Evolutionary conservation across 2,888 invertebrate genomes (phyloP).

Genomic region (Pyralis farinalis): DNA sequence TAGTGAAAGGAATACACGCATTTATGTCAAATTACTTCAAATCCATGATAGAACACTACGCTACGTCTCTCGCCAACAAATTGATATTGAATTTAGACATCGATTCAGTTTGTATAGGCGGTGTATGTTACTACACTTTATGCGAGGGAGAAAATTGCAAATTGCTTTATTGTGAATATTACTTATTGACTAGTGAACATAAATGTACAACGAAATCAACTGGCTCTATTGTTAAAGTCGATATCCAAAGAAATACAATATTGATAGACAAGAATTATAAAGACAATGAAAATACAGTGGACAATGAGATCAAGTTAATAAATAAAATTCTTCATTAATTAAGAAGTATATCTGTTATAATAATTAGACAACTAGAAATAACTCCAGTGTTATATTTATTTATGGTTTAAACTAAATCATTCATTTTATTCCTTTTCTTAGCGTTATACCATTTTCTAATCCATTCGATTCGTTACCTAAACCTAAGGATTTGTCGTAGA

Average conservation of each 20-base stretch:
- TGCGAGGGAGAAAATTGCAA: slow-evolving; percentile 36
- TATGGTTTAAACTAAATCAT: no score
- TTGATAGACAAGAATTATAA: slow-evolving; percentile 8
- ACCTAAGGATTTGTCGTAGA: no score
- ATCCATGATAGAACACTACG: slow-evolving; percentile 36
- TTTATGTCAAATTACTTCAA: slow-evolving; percentile 34
- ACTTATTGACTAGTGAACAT: slow-evolving; percentile 37
- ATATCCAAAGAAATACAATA: slow-evolving; percentile 22
- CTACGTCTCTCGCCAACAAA: slow-evolving; percentile 42
- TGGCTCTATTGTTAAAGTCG: slow-evolving; percentile 16
- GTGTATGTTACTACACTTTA: slow-evolving; percentile 45
- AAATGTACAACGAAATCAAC: slow-evolving; percentile 30
- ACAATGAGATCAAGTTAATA: slow-evolving; percentile 34
- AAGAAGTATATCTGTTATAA: slow-evolving; percentile 17
- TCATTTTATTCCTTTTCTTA: no score
- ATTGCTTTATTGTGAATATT: slow-evolving; percentile 41
- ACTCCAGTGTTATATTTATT: no score
- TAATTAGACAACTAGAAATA: not conserved
- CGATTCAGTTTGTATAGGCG: slow-evolving; percentile 41
- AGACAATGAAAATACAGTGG: slow-evolving; percentile 27
- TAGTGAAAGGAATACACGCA: slow-evolving; percentile 25
- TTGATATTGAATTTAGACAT: slow-evolving; percentile 38
- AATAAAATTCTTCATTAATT: slow-evolving; percentile 30
- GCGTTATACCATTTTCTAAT: no score
- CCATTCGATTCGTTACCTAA: no score